Evolutionary conservation across 2,888 invertebrate genomes (phyloP), one percentile per base, ranked within the genome.

Genomic region (Chloroclystis v-ata): DNA sequence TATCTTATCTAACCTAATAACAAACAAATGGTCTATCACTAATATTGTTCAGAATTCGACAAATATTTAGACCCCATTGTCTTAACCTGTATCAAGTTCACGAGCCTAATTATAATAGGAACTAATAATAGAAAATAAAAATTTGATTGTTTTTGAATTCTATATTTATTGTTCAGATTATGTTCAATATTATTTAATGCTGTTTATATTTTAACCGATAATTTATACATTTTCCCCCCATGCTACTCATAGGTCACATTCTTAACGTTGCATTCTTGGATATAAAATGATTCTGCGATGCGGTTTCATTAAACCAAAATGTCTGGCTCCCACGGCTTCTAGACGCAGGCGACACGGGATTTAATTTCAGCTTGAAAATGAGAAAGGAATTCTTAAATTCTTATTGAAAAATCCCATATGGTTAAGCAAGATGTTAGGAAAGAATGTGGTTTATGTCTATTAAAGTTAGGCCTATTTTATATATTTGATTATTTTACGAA

Each of bases 291-390:
- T 65, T 69, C 57, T 62, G 67, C 72, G 63, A 59, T 63, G 71
- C 54, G 70, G 75, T 76, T 75, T 72, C 70, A 75, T 72, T 75
- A 76, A 67, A 71, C 64, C 69, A 62, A 68, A 69, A 67, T 67
- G 71, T 72, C 72, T 72, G 68, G 72, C 65, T 61, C 54, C 61
- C 62, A 59, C 59, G 63, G 57, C 65, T 60, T 39, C 28, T 37
- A 43, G 39, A 39, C 50, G 26, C 29, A 35, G 26, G 12, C 28
- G 29, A 41, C 20, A 42, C 25, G 46, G 28, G 37, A 49, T 39
- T 43, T 46, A 50, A 50, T 46, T 50, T 46, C 43, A 46, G 45
- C 33, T 41, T n/a, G 39, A 46, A 49, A 39, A 49, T 35, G 38
- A 4, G 12, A 39, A 26, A 35, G 38, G 28, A 28, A 49, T 49